These are phyloP conservation scores for Dasysyrphus albostriatus DNA, from an alignment of 2,888 invertebrate species.

Conservation along the genomic window DNA sequence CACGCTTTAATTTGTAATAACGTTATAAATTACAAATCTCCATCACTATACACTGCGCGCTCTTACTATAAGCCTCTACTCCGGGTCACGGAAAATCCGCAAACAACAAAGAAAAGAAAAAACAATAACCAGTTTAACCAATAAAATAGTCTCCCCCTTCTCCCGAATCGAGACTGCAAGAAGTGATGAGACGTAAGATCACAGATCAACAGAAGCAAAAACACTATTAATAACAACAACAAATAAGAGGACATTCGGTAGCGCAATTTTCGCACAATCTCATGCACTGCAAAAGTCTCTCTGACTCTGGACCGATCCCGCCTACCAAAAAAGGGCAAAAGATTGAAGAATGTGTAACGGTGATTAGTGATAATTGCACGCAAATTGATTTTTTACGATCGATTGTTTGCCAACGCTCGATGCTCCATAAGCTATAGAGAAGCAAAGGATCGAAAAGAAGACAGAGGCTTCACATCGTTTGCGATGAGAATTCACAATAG, in stretches of 20 bases:
- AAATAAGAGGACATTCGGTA: constrained; percentile 47
- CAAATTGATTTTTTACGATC: constrained; percentile 76
- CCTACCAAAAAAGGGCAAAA: constrained; percentile 72
- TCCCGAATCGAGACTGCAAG: constrained; percentile 22
- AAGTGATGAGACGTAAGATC: constrained; percentile 32
- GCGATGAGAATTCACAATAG: constrained; percentile 40
- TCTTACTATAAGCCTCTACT: constrained; percentile 9
- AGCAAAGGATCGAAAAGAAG: background rate
- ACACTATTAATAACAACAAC: constrained; percentile 1
- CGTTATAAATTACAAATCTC: constrained; percentile 74
- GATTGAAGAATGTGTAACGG: constrained; percentile 73
- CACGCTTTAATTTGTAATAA: constrained; percentile 67
- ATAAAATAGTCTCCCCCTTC: constrained; percentile 21
- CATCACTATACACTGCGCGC: constrained; percentile 32
- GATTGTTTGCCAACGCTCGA: constrained; percentile 44
- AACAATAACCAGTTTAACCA: constrained; percentile 46
- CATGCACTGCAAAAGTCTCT: background rate
- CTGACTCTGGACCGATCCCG: constrained; percentile 15
- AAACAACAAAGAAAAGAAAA: constrained; percentile 24
- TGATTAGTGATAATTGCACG: constrained; percentile 76
- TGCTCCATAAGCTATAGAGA: background rate
- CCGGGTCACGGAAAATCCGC: constrained; percentile 60
- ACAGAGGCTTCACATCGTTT: constrained; percentile 7
- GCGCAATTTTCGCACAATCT: constrained; percentile 36
- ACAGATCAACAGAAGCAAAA: constrained; percentile 14